Evolutionary conservation across 2,113 vertebrate genomes (phyloP).

Genomic region (human): DNA sequence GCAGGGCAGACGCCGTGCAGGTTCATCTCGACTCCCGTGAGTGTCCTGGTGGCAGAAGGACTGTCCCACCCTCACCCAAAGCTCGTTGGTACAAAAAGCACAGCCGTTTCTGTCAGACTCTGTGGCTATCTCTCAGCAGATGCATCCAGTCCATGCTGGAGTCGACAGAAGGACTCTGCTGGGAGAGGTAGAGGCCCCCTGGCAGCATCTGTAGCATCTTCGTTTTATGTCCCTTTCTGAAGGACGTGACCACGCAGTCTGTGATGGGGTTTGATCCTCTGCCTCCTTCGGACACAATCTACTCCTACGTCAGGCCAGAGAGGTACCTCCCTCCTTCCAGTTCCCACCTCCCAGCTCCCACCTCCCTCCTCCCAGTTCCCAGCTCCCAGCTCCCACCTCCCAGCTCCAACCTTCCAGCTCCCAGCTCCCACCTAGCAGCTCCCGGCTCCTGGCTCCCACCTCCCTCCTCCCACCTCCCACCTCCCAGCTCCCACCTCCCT

Average conservation of each 20-base stretch:
- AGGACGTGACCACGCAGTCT: slow-evolving; percentile 97
- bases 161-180: background rate
- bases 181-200: background rate
- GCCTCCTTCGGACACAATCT: slow-evolving; percentile 92
- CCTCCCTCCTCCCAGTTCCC: accelerated
- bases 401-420: no score
- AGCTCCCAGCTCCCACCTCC: no score
- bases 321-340: slow-evolving; percentile 84
- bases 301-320: slow-evolving; percentile 93
- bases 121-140: background rate
- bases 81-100: no score
- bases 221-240: slow-evolving; percentile 33
- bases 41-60: background rate
- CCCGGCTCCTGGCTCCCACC: accelerated
- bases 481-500: no score
- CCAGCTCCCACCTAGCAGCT: no score
- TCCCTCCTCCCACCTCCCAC: no score
- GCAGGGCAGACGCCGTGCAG: no score
- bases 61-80: accelerated
- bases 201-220: background rate
- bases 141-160: background rate
- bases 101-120: background rate
- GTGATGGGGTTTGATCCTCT: slow-evolving; percentile 97
- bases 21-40: no score
- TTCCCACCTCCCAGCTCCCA: background rate